These are phyloP conservation scores for Holacanthella duospinosa DNA, from an alignment of 2,888 invertebrate genomes.

Conservation along the genomic window DNA sequence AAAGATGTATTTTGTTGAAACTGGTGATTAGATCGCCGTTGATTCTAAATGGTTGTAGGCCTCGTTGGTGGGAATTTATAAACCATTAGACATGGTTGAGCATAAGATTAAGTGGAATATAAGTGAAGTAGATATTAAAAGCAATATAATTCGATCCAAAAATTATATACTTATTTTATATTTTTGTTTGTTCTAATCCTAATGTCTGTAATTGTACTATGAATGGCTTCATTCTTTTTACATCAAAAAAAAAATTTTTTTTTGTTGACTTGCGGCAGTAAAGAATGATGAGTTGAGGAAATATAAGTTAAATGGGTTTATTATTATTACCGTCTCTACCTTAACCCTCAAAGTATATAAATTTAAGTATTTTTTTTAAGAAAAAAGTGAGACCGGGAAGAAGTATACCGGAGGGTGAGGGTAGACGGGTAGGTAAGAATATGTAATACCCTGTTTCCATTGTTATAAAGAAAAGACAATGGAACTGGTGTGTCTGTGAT, in stretches of 20 bases:
- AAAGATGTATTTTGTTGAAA: too few relatives aligned
- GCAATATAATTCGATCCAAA: too few relatives aligned
- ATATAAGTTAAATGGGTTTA: conserved; percentile 6
- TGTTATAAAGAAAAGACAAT: conserved; percentile 6
- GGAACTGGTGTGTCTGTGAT: neutral
- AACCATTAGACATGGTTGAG: too few relatives aligned
- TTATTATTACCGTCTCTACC: conserved; percentile 1
- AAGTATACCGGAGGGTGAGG: too few relatives aligned
- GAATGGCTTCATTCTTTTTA: neutral
- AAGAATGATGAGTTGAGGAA: neutral
- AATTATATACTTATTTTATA: neutral
- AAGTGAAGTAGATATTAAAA: too few relatives aligned
- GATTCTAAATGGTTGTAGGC: too few relatives aligned
- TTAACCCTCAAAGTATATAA: neutral
- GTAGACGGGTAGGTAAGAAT: too few relatives aligned
- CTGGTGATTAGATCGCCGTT: too few relatives aligned
- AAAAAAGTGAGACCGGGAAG: neutral
- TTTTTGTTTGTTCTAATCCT: neutral
- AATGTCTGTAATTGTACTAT: neutral
- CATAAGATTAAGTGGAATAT: too few relatives aligned
- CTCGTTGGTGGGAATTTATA: too few relatives aligned
- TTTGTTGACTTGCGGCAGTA: neutral
- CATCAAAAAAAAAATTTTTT: neutral
- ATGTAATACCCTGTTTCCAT: neutral
- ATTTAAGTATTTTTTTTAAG: neutral